phyloP scores from a whole-genome alignment of 2,797 vertebrate genomes.

The Selene dorsalis region DNA sequence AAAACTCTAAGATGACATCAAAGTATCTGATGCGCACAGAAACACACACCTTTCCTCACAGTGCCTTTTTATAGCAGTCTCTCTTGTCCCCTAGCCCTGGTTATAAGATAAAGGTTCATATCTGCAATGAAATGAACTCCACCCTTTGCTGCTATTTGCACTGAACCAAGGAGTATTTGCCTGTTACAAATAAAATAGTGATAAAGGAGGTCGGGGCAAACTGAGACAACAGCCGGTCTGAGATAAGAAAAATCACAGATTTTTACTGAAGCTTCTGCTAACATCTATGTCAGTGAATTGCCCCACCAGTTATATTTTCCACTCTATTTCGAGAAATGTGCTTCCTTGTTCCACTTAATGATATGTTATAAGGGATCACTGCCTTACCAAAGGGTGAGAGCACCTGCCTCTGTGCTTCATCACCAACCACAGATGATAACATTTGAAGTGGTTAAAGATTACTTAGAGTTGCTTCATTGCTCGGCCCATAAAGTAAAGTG shows the following conservation, averaged over 20 bases:
- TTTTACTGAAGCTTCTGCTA: background rate
- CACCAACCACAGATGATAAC: conserved; percentile 36
- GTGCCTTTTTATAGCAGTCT: conserved; percentile 14
- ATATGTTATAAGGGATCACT: background rate
- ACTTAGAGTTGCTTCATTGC: conserved; percentile 38
- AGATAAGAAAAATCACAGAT: conserved; percentile 34
- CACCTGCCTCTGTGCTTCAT: conserved; percentile 39
- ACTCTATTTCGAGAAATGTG: conserved; percentile 21
- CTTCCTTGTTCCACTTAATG: conserved; percentile 30
- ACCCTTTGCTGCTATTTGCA: conserved; percentile 42
- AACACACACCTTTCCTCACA: background rate
- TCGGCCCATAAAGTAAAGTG: conserved; percentile 30
- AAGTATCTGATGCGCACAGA: background rate
- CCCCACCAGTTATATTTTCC: conserved; percentile 3
- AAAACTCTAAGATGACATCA: conserved; percentile 38
- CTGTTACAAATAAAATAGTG: conserved; percentile 22
- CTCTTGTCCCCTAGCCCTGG: background rate
- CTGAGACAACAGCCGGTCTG: conserved; percentile 6
- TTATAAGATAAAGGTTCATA: conserved; percentile 21
- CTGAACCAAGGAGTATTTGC: conserved; percentile 27
- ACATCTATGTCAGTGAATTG: background rate
- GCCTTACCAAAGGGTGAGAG: conserved; percentile 41
- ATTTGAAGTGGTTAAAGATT: conserved; percentile 62
- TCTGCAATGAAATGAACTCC: conserved; percentile 22
- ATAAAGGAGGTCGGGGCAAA: conserved; percentile 9